Evolutionary conservation across 1,140 invertebrate species (phyloP), one percentile per base, ranked within the genome.

Genomic region (Piezodorus guildinii): DNA sequence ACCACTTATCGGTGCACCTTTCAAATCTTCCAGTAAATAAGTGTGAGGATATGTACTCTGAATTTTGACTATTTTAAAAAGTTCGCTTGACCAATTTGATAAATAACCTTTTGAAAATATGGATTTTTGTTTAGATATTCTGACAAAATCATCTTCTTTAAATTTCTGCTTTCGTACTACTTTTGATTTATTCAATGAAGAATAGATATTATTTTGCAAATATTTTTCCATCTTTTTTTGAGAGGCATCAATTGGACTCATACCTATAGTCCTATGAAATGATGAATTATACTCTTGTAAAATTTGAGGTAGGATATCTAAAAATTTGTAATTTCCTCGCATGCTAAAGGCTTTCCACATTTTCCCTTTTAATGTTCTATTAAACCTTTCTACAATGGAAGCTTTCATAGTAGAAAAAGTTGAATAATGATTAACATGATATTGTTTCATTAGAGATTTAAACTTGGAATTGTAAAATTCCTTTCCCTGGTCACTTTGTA

Each of bases 401-500:
- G 75, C 75, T 72, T 80, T 81, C 45, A 72, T 71, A 45, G 68
- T 68, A 62, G 69, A 72, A 70, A 71, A 75, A 21, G 75, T 76
- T 16, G 71, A 74, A 68, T 76, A 78, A 65, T 76, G 69, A 67
- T 77, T 73, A 45, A 78, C 74, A 15, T 69, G 67, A 66, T 72
- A 69, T 65, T 71, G 67, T 66, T 73, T 69, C 66, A 76, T 66
- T 43, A 73, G 60, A 25, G 51, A 44, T 65, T 73, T 60, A 71
- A 73, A 68, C 77, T 78, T 8, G 3, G 3, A 4, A 30, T 30
- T 30, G 8, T 30, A 30, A 30, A 30, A 30, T 30, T 30, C 8
- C 71, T 79, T 72, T 0, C 76, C 76, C 56, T 70, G 62, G 68
- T 78, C 77, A 1, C 72, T 74, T 66, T 78, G 76, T 44, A 79